These are phyloP conservation scores for Anagrus nilaparvatae DNA, from an alignment of 1,140 invertebrate species.

Conservation along the genomic window DNA sequence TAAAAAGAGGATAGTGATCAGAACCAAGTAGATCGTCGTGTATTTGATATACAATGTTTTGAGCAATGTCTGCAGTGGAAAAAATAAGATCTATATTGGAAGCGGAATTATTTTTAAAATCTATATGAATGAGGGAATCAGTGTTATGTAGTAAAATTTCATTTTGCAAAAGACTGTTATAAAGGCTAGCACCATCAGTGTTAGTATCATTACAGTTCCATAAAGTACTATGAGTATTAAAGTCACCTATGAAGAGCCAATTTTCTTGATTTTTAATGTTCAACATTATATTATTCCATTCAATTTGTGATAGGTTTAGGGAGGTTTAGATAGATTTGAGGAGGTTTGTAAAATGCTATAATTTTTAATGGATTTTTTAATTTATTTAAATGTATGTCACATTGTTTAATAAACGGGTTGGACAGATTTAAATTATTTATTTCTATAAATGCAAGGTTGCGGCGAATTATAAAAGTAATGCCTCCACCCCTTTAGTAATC, in stretches of 20 bases:
- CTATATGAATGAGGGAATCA: background rate
- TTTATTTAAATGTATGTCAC: no score
- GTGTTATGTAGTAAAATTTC: background rate
- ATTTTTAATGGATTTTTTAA: no score
- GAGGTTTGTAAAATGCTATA: background rate
- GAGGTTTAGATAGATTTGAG: background rate
- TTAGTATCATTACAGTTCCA: background rate
- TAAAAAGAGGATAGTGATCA: slow-evolving; percentile 25
- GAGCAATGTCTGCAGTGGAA: slow-evolving; percentile 16
- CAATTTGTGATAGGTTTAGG: no score
- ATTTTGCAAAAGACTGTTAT: background rate
- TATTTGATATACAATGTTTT: slow-evolving; percentile 21
- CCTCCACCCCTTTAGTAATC: background rate
- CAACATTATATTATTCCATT: background rate
- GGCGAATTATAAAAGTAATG: background rate
- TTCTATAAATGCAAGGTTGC: no score
- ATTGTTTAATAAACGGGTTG: no score
- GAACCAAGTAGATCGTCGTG: slow-evolving; percentile 23
- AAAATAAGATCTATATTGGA: slow-evolving; percentile 12
- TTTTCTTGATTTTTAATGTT: background rate
- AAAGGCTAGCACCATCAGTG: background rate
- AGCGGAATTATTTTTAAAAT: background rate
- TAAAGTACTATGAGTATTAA: background rate
- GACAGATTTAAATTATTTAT: no score
- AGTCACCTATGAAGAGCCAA: background rate